phyloP scores from a whole-genome alignment of 1,140 invertebrate genomes.

The Apis laboriosa region DNA sequence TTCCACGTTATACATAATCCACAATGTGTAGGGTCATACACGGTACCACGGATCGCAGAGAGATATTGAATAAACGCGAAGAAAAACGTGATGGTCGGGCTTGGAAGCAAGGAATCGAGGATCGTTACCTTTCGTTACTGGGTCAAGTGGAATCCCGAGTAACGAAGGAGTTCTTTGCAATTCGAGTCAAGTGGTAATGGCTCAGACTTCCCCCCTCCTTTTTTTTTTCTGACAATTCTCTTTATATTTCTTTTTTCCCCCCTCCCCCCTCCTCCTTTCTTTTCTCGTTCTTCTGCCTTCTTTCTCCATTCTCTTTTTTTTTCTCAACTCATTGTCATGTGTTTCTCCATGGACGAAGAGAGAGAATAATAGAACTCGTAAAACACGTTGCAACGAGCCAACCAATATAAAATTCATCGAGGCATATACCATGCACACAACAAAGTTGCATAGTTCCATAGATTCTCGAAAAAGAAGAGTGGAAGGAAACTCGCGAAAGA shows the following conservation, averaged over 20 bases:
- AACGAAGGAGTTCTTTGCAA: constrained; percentile 57
- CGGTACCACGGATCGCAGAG: neutral
- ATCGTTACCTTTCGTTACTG: constrained; percentile 55
- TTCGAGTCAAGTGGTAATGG: constrained; percentile 54
- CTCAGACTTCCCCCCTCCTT: neutral
- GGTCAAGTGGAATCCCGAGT: constrained; percentile 51
- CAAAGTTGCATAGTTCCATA: neutral
- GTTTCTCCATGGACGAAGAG: neutral
- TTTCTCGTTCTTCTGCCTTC: neutral
- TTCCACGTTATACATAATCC: neutral
- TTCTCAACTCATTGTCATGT: neutral
- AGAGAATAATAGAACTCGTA: neutral
- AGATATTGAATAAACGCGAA: constrained; percentile 44
- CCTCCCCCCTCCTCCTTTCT: neutral
- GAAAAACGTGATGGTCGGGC: constrained; percentile 27
- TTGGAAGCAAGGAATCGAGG: constrained; percentile 43
- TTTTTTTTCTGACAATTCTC: neutral
- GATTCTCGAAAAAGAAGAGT: neutral
- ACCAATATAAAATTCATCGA: constrained; percentile 5
- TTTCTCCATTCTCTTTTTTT: too few relatives aligned
- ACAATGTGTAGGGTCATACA: too few relatives aligned
- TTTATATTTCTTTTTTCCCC: constrained; percentile 23
- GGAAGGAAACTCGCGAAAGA: too few relatives aligned
- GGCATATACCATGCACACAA: neutral
- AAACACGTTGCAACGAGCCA: constrained; percentile 11